These are phyloP conservation scores for Perdita meconis DNA, from an alignment of 2,888 invertebrate genomes.

Conservation along the genomic window DNA sequence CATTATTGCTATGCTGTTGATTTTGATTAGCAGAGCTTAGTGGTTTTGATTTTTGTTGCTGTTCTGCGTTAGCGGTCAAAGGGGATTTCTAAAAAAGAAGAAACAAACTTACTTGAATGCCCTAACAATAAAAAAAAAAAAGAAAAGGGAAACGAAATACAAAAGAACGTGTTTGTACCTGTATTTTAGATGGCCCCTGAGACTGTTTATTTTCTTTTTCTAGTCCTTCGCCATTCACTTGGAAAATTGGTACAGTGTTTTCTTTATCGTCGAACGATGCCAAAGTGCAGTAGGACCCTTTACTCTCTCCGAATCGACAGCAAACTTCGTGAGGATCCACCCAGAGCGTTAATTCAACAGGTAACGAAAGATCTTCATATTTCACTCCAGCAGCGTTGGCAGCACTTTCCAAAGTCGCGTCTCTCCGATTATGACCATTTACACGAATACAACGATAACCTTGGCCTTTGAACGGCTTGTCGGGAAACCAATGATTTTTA, in stretches of 20 bases:
- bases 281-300: conserved; percentile 87
- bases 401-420: conserved; percentile 88
- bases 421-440: conserved; percentile 88
- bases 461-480: conserved; percentile 89
- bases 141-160: neutral
- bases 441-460: conserved; percentile 90
- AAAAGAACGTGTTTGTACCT: conserved; percentile 59
- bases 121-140: neutral
- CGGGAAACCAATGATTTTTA: conserved; percentile 91
- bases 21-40: conserved; percentile 76
- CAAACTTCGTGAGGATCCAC: conserved; percentile 89
- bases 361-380: conserved; percentile 87
- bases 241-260: conserved; percentile 73
- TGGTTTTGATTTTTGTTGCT: conserved; percentile 78
- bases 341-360: conserved; percentile 91
- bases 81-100: conserved; percentile 74
- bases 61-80: conserved; percentile 67
- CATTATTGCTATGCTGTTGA: conserved; percentile 74
- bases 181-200: conserved; percentile 73
- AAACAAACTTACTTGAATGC: neutral
- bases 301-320: conserved; percentile 87
- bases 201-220: conserved; percentile 72
- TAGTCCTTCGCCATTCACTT: conserved; percentile 55
- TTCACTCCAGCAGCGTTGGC: conserved; percentile 87
- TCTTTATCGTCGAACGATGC: conserved; percentile 85